Evolutionary conservation across 2,113 vertebrate species (phyloP), one percentile per base, ranked within the genome.

Genomic region (Gopherus flavomarginatus): DNA sequence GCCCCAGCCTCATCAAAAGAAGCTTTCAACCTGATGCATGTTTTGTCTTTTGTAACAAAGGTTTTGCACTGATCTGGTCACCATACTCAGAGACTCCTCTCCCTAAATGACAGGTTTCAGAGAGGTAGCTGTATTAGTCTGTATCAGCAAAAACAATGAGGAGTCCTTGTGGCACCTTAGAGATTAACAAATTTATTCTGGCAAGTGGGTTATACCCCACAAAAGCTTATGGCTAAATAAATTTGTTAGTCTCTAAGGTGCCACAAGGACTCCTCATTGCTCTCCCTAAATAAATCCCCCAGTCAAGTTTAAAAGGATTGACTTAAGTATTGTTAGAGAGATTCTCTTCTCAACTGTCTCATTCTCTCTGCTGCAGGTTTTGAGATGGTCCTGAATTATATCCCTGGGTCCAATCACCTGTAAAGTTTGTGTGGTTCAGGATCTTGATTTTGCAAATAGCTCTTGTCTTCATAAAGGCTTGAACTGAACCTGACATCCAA

Each of bases 241-340:
- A 53, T 53, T 21, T 53, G 50, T 50, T 53, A 8, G 52, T 53
- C 52, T 53, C 52, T 53, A 21, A 53, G 52, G 52, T 19, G 52
- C 16, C 52, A 53, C 17, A 53, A 53, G 52, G 52, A 53, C 52
- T 53, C 52, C 52, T 53, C 6, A 2, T 53, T 53, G 52, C 52
- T 53, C 52, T 53, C 17, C 17, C 17, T 53, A 21, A 62, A 38
- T 90, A 94, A 95, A 95, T 94, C 78, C 81, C 53, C 56, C 29
- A 54, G 89, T 81, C 22, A 87, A 86, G 38, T 96, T 92, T 83
- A 57, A 93, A 94, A 93, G 75, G 77, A 89, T 96, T 83, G 81
- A n/a, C n/a, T 91, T 85, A 87, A 59, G 29, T 85, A 50, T 57
- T 87, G 65, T 50, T 94, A 1, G 72, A 91, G 88, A 90, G 29